Conservation (phyloP, 2,888 invertebrate genomes). For the Epirrita christyi region DNA sequence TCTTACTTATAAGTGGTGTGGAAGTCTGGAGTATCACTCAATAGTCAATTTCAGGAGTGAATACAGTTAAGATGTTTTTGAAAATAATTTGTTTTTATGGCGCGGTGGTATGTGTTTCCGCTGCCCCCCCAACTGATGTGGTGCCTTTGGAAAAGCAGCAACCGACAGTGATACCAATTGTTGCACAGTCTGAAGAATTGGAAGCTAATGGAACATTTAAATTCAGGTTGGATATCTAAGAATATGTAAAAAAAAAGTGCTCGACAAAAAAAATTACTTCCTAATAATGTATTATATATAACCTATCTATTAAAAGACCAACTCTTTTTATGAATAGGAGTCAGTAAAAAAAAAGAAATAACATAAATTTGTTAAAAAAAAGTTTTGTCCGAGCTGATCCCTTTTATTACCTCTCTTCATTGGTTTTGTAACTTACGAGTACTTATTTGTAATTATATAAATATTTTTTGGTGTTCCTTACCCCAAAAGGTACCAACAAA, state of each 20-base stretch:
- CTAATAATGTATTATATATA: too few relatives aligned
- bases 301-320: too few relatives aligned
- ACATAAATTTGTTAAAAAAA: too few relatives aligned
- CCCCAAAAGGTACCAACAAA: too few relatives aligned
- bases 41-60: constrained; percentile 66
- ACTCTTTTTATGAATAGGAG: too few relatives aligned
- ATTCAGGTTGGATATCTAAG: constrained; percentile 61
- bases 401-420: too few relatives aligned
- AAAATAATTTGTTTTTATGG: constrained; percentile 57
- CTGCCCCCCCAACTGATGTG: constrained; percentile 58
- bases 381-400: too few relatives aligned
- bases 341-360: too few relatives aligned
- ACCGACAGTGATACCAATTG: constrained; percentile 77
- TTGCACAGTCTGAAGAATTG: constrained; percentile 79
- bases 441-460: too few relatives aligned
- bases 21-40: constrained; percentile 76
- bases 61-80: constrained; percentile 63
- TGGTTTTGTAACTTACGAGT: too few relatives aligned
- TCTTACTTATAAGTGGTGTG: constrained; percentile 78
- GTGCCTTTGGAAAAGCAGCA: constrained; percentile 65
- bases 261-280: not conserved
- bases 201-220: constrained; percentile 81
- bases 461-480: too few relatives aligned
- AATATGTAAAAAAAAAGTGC: not conserved
- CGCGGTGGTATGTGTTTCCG: constrained; percentile 49